Evolutionary conservation across 2,888 invertebrate species (phyloP).

Genomic region (Lacanobia wlatinum): DNA sequence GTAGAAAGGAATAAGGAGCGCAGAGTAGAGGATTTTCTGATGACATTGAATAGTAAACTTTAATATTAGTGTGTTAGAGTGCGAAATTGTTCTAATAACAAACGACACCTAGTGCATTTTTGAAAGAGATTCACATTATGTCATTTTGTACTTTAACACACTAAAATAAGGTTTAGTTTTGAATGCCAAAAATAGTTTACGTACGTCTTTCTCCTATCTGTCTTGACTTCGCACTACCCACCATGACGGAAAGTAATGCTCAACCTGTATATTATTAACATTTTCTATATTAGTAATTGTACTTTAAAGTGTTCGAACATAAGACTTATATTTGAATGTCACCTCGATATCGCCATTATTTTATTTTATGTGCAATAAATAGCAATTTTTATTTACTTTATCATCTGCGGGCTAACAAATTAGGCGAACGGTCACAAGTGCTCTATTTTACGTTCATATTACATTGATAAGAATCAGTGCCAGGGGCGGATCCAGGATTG

Average conservation of each 20-base stretch:
- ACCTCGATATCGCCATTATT: slow-evolving; percentile 24
- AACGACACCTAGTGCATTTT: not conserved
- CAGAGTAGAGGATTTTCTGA: not conserved
- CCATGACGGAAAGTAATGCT: slow-evolving; percentile 71
- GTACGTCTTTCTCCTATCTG: slow-evolving; percentile 4
- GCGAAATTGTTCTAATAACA: not conserved
- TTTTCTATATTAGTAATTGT: slow-evolving; percentile 44
- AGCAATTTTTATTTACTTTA: slow-evolving; percentile 26
- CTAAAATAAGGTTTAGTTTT: slow-evolving; percentile 22
- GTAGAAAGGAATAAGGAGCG: not conserved
- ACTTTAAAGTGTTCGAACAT: slow-evolving; percentile 47
- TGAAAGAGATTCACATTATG: not conserved
- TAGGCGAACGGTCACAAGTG: not conserved
- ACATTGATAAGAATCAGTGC: no score
- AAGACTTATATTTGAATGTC: slow-evolving; percentile 55
- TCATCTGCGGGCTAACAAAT: not conserved
- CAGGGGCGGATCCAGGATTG: no score
- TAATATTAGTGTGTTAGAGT: not conserved
- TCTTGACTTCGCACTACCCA: slow-evolving; percentile 52
- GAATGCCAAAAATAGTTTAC: no score
- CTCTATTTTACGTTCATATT: not conserved
- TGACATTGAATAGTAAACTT: slow-evolving; percentile 14
- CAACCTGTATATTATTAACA: slow-evolving; percentile 59
- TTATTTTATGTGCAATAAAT: slow-evolving; percentile 40
- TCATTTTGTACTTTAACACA: not conserved